Evolutionary conservation across 1,140 invertebrate species (phyloP), one percentile per base, ranked within the genome.

Genomic region (Micrasema longulum): DNA sequence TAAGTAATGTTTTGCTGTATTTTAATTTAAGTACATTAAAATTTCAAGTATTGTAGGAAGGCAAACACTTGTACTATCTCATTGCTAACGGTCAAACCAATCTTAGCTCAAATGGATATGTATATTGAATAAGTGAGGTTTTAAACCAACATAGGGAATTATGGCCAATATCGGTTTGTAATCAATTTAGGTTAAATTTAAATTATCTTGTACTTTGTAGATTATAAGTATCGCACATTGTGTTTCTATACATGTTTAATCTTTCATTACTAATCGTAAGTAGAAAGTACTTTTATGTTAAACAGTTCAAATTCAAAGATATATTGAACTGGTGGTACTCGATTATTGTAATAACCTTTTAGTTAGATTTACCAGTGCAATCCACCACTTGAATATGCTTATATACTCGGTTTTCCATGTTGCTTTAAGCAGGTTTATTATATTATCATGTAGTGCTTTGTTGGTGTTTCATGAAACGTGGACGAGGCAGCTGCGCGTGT

Each of bases 201-300:
- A 45, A 74, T 71, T 74, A 74, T 70, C 65, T n/a, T n/a, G 73
- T 74, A 74, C 63, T 73, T 73, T 73, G 22, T 74, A 74, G 73
- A 50, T 60, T 64, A 20, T 74, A 74, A 71, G 73, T 41, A 71
- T 66, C 69, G 57, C 66, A 74, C 50, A 47, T 71, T 70, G 72
- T 74, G 72, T 74, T 74, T 65, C 62, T 74, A 63, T 74, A 67
- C 72, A 70, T 74, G 62, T 64, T 72, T 47, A 72, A 72, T 47
- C 52, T 57, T 57, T 69, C 36, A 69, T 57, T 69, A 69, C 43
- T 69, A 69, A 69, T 43, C 41, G 31, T 55, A 69, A 45, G 52
- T 57, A 69, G 50, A 52, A 38, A 52, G 55, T 43, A 69, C 48
- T 69, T 68, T 67, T 69, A 45, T 55, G 66, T 69, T 69, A 35